Percentiles rank a stretch among this genome's conserved stretches.
phyloP scores from a whole-genome alignment of 2,113 vertebrate genomes.

The Oreochromis niloticus region DNA sequence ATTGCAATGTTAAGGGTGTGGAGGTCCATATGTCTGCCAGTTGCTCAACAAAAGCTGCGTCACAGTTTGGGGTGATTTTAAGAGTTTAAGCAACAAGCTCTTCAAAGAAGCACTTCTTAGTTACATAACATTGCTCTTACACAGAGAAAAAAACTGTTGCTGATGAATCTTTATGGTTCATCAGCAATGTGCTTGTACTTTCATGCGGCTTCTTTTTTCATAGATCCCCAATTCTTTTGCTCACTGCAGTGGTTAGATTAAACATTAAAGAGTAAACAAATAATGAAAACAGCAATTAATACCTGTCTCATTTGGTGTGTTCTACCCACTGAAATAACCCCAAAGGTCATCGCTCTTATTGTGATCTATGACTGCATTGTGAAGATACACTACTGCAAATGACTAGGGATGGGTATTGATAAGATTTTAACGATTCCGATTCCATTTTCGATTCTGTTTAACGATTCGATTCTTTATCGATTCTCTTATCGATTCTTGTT shows the following conservation, averaged over 20 bases:
- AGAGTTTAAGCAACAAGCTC: not conserved
- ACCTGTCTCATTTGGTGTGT: accelerated
- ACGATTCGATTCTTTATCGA: no score
- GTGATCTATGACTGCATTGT: not conserved
- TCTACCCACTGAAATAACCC: not conserved
- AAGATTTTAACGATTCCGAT: no score
- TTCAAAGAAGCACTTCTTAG: not conserved
- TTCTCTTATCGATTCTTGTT: no score
- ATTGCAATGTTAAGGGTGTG: conserved; percentile 14
- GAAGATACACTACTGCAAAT: not conserved
- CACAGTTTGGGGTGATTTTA: not conserved
- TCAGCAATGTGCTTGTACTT: not conserved
- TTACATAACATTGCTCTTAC: not conserved
- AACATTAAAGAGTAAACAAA: not conserved
- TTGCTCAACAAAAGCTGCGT: conserved; percentile 5
- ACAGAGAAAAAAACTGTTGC: not conserved
- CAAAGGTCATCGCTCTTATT: not conserved
- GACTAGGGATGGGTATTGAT: no score
- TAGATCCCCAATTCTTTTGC: not conserved
- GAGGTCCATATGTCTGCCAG: conserved; percentile 11
- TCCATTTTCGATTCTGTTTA: no score
- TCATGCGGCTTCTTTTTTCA: not conserved
- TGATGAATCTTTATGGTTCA: not conserved
- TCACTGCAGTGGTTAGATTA: accelerated
- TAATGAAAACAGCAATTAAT: not conserved